A percentile compares a stretch with the other conserved stretches of the same genome.
phyloP scores from a whole-genome alignment of 2,888 invertebrate genomes.

The Coleophora flavipennella region DNA sequence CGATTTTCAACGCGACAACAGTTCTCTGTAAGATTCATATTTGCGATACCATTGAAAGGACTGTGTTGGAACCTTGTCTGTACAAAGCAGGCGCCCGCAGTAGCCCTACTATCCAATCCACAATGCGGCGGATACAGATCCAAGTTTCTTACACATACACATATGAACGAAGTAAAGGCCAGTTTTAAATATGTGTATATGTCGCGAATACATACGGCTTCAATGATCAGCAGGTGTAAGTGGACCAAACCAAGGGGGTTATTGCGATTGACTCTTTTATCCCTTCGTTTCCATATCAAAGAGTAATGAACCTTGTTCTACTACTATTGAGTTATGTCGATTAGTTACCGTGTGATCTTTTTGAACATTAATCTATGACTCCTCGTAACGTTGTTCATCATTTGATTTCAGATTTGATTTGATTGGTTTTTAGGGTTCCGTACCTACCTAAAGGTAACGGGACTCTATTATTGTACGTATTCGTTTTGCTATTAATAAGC shows the following conservation, averaged over 20 bases:
- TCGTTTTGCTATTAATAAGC: no score
- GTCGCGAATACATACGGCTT: slow-evolving; percentile 69
- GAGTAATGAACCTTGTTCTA: slow-evolving; percentile 71
- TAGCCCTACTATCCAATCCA: slow-evolving; percentile 63
- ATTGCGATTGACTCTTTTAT: slow-evolving; percentile 72
- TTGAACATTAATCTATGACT: background rate
- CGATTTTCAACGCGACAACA: slow-evolving; percentile 49
- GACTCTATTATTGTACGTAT: no score
- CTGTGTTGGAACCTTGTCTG: slow-evolving; percentile 48
- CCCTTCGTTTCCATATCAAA: slow-evolving; percentile 71
- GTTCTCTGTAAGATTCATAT: slow-evolving; percentile 56
- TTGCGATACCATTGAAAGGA: slow-evolving; percentile 39
- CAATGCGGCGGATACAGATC: slow-evolving; percentile 70
- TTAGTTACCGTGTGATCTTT: slow-evolving; percentile 62
- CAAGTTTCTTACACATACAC: slow-evolving; percentile 64
- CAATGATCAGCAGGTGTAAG: slow-evolving; percentile 72
- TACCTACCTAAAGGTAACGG: no score
- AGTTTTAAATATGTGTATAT: slow-evolving; percentile 62
- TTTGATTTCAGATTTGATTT: no score
- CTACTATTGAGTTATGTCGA: slow-evolving; percentile 58
- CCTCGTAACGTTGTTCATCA: no score
- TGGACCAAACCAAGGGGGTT: slow-evolving; percentile 68
- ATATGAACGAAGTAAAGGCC: slow-evolving; percentile 60
- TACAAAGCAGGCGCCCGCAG: slow-evolving; percentile 55
- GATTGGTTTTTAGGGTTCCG: no score